A percentile compares a stretch with the other conserved stretches of the same genome.
Conservation (phyloP, 2,113 vertebrate genomes). For the Tretioscincus oriximinensis region DNA sequence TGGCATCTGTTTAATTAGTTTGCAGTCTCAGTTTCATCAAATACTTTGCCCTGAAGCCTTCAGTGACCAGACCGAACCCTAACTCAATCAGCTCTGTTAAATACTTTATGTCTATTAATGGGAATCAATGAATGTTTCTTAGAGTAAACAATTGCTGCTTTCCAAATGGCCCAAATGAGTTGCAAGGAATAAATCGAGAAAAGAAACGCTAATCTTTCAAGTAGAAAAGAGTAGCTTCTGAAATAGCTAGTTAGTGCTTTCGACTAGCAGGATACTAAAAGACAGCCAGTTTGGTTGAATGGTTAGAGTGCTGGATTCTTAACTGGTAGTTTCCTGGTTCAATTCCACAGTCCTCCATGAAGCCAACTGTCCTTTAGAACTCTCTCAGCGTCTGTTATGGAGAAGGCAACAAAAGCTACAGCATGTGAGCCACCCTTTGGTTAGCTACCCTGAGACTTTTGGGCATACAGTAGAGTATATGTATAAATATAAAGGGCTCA, state of each 20-base stretch:
- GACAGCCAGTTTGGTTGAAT: neutral
- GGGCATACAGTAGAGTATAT: too few species aligned
- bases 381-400: too few species aligned
- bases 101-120: constrained; percentile 13
- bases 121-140: neutral
- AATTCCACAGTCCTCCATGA: too few species aligned
- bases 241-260: neutral
- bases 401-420: too few species aligned
- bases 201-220: neutral
- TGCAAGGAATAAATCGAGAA: neutral
- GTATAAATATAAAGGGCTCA: too few species aligned
- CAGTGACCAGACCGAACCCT: neutral
- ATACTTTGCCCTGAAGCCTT: constrained; percentile 14
- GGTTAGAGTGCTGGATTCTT: too few species aligned
- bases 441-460: too few species aligned
- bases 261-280: neutral
- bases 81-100: constrained; percentile 9
- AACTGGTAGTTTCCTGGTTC: too few species aligned
- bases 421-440: too few species aligned
- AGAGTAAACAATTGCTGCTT: constrained; percentile 10
- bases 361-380: too few species aligned
- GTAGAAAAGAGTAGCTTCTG: neutral
- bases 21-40: constrained; percentile 15
- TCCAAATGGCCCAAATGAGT: constrained; percentile 5
- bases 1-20: constrained; percentile 28